Evolutionary conservation across 2,113 vertebrate species (phyloP).

Genomic region (Burhinus bistriatus): DNA sequence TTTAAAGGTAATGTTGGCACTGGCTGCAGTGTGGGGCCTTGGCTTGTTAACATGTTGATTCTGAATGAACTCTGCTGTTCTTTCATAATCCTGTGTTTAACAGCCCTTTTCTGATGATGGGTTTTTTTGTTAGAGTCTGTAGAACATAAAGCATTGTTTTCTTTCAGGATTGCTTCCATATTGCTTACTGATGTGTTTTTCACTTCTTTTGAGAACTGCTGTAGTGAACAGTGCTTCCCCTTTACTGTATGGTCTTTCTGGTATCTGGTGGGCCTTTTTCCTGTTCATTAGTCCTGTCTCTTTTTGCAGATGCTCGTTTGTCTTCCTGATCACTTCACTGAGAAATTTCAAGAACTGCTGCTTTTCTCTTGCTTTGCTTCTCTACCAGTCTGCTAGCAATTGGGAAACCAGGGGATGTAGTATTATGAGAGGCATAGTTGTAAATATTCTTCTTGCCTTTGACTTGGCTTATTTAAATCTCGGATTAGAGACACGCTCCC

Average conservation of each 20-base stretch:
- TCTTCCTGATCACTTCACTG: neutral
- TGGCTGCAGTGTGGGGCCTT: neutral
- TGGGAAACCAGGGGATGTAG: neutral
- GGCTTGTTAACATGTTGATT: neutral
- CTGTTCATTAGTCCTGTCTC: neutral
- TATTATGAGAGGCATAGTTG: neutral
- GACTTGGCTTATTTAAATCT: neutral
- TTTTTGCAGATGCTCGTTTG: neutral
- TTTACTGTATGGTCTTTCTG: neutral
- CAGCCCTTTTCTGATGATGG: neutral
- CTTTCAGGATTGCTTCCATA: neutral
- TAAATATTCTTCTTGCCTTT: neutral
- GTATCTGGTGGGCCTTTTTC: neutral
- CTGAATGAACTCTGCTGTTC: neutral
- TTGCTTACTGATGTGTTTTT: neutral
- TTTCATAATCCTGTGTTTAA: neutral
- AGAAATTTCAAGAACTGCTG: neutral
- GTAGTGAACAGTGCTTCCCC: neutral
- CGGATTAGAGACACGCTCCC: neutral
- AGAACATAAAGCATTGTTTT: neutral
- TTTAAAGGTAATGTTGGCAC: conserved; percentile 75
- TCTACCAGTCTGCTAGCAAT: neutral
- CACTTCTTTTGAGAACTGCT: neutral
- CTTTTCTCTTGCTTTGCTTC: neutral
- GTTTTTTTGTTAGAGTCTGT: neutral